Base-by-base conservation (phyloP, 2,888 invertebrate species). In the Apamea sordens region DNA sequence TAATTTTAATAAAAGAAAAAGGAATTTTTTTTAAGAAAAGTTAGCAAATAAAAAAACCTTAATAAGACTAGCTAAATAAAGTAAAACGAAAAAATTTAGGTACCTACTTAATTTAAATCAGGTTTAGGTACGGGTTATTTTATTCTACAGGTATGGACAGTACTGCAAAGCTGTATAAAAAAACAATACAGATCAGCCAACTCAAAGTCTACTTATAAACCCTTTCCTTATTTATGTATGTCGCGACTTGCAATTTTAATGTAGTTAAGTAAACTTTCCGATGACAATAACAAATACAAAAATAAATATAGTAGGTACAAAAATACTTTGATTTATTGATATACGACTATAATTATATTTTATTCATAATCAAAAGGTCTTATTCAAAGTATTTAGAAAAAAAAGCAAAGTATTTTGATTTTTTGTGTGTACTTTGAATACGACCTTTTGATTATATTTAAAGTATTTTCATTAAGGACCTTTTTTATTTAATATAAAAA, bases 1-100 rank as follows among this genome's bases (percentile, higher is more conserved):
- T 68, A 64, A 64, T 10, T 44, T 13, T 44, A 47, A 76, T 36
- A 79, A 1, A 71, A 63, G n/a, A 44, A 65, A 53, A n/a, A 36
- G 28, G 61, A n/a, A n/a, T n/a, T n/a, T n/a, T n/a, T 24, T 56
- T 56, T 8, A 18, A 11, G 41, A 61, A n/a, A 28, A 0, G 7
- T 24, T 8, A 13, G 28, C 11, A 24, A 24, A 32, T 15, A 15
- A 32, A 69, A 69, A 47, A 41, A 7, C 6, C 7, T 69, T 6
- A 21, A n/a, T 1, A 28, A 47, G 41, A 0, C 13, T 13, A 13
- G 13, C 21, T 69, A 47, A 68, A 6, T 7, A 47, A 65, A 36
- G 28, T 13, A 18, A 7, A 28, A 47, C 28, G 10, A 67, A 67
- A n/a, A n/a, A 8, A 63, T 18, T 5, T 41, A 41, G 41, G 41